A percentile compares a stretch with the other conserved stretches of the same genome.
phyloP scores from a whole-genome alignment of 2,888 invertebrate genomes.

The Stomorhina lunata region DNA sequence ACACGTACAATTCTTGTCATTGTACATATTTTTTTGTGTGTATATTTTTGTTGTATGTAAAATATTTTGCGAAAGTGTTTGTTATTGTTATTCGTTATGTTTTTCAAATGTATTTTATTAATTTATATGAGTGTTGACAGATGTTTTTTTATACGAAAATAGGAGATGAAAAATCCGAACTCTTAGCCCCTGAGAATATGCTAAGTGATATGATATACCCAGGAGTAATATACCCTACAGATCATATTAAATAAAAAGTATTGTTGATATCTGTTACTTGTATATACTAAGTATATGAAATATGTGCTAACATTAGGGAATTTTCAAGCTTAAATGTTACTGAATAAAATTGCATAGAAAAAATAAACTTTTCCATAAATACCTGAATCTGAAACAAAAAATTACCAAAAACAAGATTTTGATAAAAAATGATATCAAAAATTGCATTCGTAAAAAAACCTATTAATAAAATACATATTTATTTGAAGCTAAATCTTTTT shows the following conservation, averaged over 20 bases:
- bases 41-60: not conserved
- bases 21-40: not conserved
- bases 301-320: no score
- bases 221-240: not conserved
- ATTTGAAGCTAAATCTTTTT: no score
- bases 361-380: no score
- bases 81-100: not conserved
- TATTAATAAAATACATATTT: no score
- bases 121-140: constrained; percentile 41
- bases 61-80: not conserved
- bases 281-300: not conserved
- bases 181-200: not conserved
- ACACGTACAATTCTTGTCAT: constrained; percentile 21
- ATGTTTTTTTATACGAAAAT: constrained; percentile 2
- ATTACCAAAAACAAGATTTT: no score
- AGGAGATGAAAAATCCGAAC: no score
- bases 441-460: no score
- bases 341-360: no score
- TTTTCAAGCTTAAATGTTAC: no score
- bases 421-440: no score
- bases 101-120: constrained; percentile 29
- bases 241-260: not conserved
- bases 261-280: not conserved
- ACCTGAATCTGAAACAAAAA: no score
- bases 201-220: not conserved